phyloP scores from a whole-genome alignment of 2,113 vertebrate genomes.

The Nettapus auritus region DNA sequence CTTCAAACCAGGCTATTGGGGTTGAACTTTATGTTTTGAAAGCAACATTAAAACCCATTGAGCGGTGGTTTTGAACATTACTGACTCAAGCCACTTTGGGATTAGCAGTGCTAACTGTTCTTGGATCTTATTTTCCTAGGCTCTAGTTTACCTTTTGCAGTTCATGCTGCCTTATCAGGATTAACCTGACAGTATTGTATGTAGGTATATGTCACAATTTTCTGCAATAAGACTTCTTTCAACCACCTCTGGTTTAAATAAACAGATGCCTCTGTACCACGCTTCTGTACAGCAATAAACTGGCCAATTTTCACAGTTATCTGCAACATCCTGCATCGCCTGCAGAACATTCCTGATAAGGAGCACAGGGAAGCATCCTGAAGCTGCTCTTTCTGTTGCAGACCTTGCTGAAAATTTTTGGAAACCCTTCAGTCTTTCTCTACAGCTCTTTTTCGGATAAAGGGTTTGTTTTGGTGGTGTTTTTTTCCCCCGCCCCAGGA shows the following conservation, averaged over 20 bases:
- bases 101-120: background rate
- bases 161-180: background rate
- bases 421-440: background rate
- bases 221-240: background rate
- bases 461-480: background rate
- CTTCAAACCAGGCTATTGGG: background rate
- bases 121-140: background rate
- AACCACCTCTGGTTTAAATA: background rate
- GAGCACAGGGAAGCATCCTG: background rate
- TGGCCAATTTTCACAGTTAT: rapidly evolving
- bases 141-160: background rate
- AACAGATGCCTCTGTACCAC: background rate
- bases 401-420: background rate
- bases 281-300: background rate
- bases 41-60: background rate
- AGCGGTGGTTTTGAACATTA: background rate
- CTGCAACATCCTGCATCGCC: background rate
- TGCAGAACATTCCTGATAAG: background rate
- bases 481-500: background rate
- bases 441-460: background rate
- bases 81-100: background rate
- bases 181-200: background rate
- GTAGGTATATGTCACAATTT: background rate
- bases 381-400: background rate
- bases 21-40: background rate